Evolutionary conservation across 2,797 vertebrate genomes (phyloP), one percentile per base, ranked within the genome.

Genomic region (Mus spretus): DNA sequence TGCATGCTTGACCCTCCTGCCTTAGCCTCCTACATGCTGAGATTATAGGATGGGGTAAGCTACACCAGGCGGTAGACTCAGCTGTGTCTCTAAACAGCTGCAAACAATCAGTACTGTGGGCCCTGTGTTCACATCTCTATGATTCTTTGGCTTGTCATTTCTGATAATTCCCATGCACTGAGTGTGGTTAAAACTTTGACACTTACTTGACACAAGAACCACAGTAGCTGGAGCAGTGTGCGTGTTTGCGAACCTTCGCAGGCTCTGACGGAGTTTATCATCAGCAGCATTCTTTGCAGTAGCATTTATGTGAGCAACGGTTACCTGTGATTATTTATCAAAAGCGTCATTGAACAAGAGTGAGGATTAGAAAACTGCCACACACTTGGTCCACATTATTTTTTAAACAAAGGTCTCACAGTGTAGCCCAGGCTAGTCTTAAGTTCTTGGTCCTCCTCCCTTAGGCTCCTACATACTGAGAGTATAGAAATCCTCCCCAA

Each of bases 241-340:
- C 0, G 99, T 99, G 83, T 99, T 99, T 3, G 99, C 99, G 90
- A 99, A 99, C 88, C 99, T 99, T 17, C 99, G 98, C 2, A 99
- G 98, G 95, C 99, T 99, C 98, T 99, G 99, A 17, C 99, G 99
- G 89, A 99, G 99, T 91, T 99, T 99, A 97, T 99, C 99, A 89
- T 99, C 99, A 9, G 99, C 99, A 83, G 99, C 99, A 37, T 99
- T 99, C 98, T 99, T 99, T 78, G 99, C 99, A 44, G 99, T 99
- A 86, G 99, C 99, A 37, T 99, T 99, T 97, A 99, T 99, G 95
- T 99, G 99, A 96, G 99, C 99, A 97, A 99, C 99, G 0, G 99
- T 99, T 89, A 99, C 99, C 99, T 99, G 96, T 28, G 59, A 90
- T 91, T 78, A 86, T 96, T 24, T 79, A 28, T 85, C 74, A 13